Evolutionary conservation across 1,140 invertebrate species (phyloP).

Genomic region (Drosophila insularis): DNA sequence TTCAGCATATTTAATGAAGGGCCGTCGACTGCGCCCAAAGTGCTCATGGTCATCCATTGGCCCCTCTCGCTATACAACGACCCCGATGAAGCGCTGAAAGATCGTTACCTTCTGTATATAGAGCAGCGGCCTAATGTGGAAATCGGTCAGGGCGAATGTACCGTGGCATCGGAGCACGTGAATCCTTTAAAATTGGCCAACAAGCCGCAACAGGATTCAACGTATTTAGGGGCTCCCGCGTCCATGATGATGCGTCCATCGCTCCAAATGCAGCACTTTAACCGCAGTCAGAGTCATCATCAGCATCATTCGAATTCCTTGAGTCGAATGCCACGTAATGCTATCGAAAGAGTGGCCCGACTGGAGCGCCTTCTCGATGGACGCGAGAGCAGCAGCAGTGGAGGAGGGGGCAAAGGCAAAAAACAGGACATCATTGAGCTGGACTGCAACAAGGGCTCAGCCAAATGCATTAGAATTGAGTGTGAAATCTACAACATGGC

Average conservation of each 20-base stretch:
- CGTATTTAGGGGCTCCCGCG: constrained; percentile 56
- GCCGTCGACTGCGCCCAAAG: constrained; percentile 90
- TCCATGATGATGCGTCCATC: constrained; percentile 57
- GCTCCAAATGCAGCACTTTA: constrained; percentile 16
- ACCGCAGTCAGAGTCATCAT: constrained; percentile 29
- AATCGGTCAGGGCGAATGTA: constrained; percentile 87
- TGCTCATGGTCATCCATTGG: constrained; percentile 93
- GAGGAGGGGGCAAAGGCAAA: constrained; percentile 85
- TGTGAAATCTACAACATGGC: constrained; percentile 91
- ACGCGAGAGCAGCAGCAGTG: constrained; percentile 3
- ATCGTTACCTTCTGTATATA: constrained; percentile 95
- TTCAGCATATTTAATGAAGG: constrained; percentile 94
- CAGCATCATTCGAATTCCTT: constrained; percentile 2
- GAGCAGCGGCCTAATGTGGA: constrained; percentile 90
- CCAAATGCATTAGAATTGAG: constrained; percentile 92
- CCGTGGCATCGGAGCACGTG: constrained; percentile 84
- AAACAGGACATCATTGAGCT: constrained; percentile 89
- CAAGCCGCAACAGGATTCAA: constrained; percentile 70
- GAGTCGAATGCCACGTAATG: constrained; percentile 85
- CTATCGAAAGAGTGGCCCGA: constrained; percentile 87
- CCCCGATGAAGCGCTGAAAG: constrained; percentile 84
- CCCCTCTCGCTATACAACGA: constrained; percentile 93
- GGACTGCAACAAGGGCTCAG: constrained; percentile 91
- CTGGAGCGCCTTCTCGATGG: constrained; percentile 87
- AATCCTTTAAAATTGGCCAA: constrained; percentile 88